These are phyloP conservation scores for Thymallus thymallus DNA, from an alignment of 2,113 vertebrate genomes.

Conservation along the genomic window DNA sequence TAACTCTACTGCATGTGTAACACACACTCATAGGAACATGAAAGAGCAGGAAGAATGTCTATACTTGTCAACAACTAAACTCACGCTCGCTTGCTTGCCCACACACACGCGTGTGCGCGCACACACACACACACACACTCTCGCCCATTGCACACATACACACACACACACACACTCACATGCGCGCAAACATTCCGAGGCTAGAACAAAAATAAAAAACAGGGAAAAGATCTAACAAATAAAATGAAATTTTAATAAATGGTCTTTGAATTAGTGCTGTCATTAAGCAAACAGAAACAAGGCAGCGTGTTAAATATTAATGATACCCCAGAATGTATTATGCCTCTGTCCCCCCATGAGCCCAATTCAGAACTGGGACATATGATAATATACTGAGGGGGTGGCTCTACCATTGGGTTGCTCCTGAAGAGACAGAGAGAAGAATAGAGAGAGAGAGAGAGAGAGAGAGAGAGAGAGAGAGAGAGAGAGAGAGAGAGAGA, in stretches of 20 bases:
- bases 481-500: no score
- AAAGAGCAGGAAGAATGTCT: neutral
- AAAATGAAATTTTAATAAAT: slow-evolving; percentile 72
- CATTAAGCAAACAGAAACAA: slow-evolving; percentile 71
- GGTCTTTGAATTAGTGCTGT: slow-evolving; percentile 63
- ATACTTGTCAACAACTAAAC: neutral
- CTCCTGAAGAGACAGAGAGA: no score
- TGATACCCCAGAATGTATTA: slow-evolving; percentile 59
- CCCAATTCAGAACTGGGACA: slow-evolving; percentile 58
- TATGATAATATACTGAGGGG: slow-evolving; percentile 30
- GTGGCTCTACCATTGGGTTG: neutral
- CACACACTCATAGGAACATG: no score
- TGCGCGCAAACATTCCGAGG: neutral
- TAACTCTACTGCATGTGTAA: neutral
- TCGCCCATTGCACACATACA: no score
- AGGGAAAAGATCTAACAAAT: slow-evolving; percentile 57
- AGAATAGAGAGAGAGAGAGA: no score
- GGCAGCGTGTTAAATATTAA: slow-evolving; percentile 68
- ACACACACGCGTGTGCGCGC: no score
- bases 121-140: neutral
- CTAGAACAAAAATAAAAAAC: slow-evolving; percentile 22
- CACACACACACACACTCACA: neutral
- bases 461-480: no score
- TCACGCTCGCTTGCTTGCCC: neutral
- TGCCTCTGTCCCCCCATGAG: slow-evolving; percentile 36